Percentiles rank a stretch among this genome's conserved stretches.
Evolutionary conservation across 2,113 vertebrate species (phyloP).

Genomic region (Rafetus swinhoei): DNA sequence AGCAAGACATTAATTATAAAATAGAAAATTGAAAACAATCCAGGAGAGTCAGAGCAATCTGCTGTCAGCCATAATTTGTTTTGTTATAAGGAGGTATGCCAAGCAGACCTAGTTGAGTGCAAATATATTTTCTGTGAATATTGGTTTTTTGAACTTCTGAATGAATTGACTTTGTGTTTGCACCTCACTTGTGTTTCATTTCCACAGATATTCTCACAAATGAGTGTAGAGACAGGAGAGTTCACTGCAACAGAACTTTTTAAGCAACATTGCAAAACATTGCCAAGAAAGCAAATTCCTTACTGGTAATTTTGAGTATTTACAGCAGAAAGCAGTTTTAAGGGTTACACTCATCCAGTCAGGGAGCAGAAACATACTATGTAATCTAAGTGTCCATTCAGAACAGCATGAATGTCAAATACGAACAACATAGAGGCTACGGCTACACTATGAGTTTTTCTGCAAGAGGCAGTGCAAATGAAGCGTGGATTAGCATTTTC

Average conservation of each 20-base stretch:
- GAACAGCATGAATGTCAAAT: not conserved
- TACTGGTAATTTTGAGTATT: not conserved
- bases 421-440: not conserved
- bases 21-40: slow-evolving; percentile 1
- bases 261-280: not conserved
- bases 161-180: slow-evolving; percentile 17
- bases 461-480: too few species aligned
- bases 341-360: not conserved
- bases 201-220: not conserved
- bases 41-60: not conserved
- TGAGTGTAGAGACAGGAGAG: not conserved
- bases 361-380: not conserved
- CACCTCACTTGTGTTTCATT: not conserved
- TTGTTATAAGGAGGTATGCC: not conserved
- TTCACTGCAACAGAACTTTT: not conserved
- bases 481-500: too few species aligned
- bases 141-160: slow-evolving; percentile 1
- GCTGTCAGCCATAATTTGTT: not conserved
- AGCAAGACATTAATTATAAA: slow-evolving; percentile 13
- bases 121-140: slow-evolving; percentile 10
- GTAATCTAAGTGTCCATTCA: not conserved
- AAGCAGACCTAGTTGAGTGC: slow-evolving; percentile 2
- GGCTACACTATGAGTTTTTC: too few species aligned
- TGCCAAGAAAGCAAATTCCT: not conserved
- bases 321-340: not conserved